Percentiles rank a stretch among this genome's conserved stretches.
Conservation (phyloP, 1,140 invertebrate species). For the Agrypnia vestita region DNA sequence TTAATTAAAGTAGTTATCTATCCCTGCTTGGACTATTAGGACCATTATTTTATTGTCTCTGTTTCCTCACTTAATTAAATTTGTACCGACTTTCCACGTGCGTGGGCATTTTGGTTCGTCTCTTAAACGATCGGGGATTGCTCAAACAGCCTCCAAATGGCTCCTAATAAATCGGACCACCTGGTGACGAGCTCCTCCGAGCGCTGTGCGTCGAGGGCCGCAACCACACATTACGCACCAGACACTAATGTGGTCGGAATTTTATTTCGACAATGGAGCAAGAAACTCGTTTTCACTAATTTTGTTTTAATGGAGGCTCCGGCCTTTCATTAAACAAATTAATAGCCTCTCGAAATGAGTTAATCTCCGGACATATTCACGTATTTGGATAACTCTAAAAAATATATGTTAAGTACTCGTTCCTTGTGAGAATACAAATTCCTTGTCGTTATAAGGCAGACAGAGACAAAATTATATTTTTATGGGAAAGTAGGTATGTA, state of each 20-base stretch:
- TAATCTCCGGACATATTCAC: neutral
- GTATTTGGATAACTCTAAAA: neutral
- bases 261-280: neutral
- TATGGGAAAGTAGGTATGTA: too few relatives aligned
- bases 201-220: neutral
- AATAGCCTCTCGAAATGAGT: conserved; percentile 22
- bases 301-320: conserved; percentile 15
- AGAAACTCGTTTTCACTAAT: conserved; percentile 17
- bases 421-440: too few relatives aligned
- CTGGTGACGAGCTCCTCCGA: neutral
- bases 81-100: too few relatives aligned
- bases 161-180: conserved; percentile 8
- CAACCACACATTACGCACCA: neutral
- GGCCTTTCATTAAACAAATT: neutral
- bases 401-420: too few relatives aligned
- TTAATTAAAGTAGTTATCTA: too few relatives aligned
- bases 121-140: neutral
- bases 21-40: too few relatives aligned
- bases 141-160: neutral
- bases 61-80: too few relatives aligned
- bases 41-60: too few relatives aligned
- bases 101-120: neutral
- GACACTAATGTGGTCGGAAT: neutral
- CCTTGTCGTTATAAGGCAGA: too few relatives aligned
- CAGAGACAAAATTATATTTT: too few relatives aligned